Conservation (phyloP, 2,797 vertebrate species). For the Xenentodon cancila region DNA sequence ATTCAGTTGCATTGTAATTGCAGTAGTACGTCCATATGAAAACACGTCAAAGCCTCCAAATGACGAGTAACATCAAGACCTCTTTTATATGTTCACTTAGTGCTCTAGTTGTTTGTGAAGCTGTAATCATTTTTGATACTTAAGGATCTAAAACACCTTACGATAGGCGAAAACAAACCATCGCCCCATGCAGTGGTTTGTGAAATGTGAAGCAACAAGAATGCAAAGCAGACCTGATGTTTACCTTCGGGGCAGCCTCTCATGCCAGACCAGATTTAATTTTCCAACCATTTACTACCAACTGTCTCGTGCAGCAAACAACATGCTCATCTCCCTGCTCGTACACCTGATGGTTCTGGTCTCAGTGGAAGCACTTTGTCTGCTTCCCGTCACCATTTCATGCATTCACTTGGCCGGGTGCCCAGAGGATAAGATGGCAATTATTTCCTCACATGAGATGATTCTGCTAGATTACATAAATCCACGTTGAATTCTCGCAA, state of each 20-base stretch:
- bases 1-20: no score
- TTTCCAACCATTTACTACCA: slow-evolving; percentile 65
- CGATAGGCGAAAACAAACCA: neutral
- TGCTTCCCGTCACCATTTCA: slow-evolving; percentile 57
- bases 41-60: no score
- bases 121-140: no score
- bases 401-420: slow-evolving; percentile 61
- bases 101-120: no score
- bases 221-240: slow-evolving; percentile 48
- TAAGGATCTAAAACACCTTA: slow-evolving; percentile 1
- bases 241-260: slow-evolving; percentile 47
- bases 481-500: slow-evolving; percentile 62
- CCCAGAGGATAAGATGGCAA: slow-evolving; percentile 64
- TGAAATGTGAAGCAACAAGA: slow-evolving; percentile 39
- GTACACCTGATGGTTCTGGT: slow-evolving; percentile 44
- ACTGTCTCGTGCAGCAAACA: slow-evolving; percentile 46
- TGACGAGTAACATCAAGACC: no score
- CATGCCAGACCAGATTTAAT: slow-evolving; percentile 67
- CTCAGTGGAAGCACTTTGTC: slow-evolving; percentile 53
- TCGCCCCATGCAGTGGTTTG: slow-evolving; percentile 16
- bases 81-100: no score
- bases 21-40: no score
- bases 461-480: slow-evolving; percentile 66
- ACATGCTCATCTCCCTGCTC: slow-evolving; percentile 30
- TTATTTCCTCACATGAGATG: slow-evolving; percentile 67